A percentile compares a stretch with the other conserved stretches of the same genome.
Evolutionary conservation across 2,113 vertebrate genomes (phyloP).

Genomic region (Panthera tigris): DNA sequence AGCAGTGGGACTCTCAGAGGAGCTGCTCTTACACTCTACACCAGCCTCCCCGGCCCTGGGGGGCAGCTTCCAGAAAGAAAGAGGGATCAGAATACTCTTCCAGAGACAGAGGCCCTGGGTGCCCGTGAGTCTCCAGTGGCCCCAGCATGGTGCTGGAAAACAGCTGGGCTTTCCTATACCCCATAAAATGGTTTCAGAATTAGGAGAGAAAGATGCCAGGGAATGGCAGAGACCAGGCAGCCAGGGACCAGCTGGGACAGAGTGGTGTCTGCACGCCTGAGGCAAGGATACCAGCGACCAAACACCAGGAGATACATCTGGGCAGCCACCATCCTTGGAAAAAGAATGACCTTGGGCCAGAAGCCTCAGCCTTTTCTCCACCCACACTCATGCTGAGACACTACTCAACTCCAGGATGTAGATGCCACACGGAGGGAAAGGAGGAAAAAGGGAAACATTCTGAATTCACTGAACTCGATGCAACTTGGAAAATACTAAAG

Average conservation of each 20-base stretch:
- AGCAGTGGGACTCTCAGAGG: not conserved
- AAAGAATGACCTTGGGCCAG: not conserved
- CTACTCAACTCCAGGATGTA: not conserved
- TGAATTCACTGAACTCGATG: not conserved
- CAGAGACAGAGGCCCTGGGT: not conserved
- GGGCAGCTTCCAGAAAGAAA: not conserved
- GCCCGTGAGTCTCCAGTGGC: not conserved
- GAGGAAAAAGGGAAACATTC: not conserved
- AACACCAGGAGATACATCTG: not conserved
- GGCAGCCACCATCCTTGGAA: not conserved
- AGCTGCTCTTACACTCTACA: not conserved
- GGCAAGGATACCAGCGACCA: not conserved
- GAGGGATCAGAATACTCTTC: not conserved
- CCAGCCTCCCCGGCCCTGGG: fast-evolving
- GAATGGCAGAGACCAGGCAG: not conserved
- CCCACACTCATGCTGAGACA: not conserved
- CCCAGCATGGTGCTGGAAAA: not conserved
- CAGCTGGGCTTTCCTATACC: not conserved
- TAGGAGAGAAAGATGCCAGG: not conserved
- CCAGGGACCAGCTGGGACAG: not conserved
- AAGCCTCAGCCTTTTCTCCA: not conserved
- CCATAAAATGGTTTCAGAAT: not conserved
- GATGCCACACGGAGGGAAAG: not conserved
- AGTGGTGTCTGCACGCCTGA: not conserved
- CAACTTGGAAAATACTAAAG: not conserved